Evolutionary conservation across 2,888 invertebrate genomes (phyloP).

Genomic region (Xestia c-nigrum): DNA sequence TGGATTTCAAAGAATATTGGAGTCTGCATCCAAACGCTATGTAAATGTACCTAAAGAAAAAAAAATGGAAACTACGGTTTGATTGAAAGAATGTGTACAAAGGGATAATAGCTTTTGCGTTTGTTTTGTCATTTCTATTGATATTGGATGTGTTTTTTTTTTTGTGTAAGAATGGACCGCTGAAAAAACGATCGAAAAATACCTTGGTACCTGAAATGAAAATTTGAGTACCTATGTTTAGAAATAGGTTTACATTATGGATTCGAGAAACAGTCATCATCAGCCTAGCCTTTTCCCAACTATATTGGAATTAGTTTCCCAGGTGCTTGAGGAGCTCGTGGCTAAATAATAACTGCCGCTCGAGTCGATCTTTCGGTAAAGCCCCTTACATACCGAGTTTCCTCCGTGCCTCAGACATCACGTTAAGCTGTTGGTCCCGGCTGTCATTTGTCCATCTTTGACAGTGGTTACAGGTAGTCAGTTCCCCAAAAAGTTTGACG

Average conservation of each 20-base stretch:
- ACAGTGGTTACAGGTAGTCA: no score
- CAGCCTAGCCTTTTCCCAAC: no score
- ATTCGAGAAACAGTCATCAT: not conserved
- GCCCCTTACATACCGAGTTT: no score
- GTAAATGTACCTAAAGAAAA: constrained; percentile 55
- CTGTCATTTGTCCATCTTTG: no score
- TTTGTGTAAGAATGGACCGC: constrained; percentile 7
- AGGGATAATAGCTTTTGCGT: constrained; percentile 49
- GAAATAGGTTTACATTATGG: not conserved
- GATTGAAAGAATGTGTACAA: constrained; percentile 57
- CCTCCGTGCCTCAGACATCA: no score
- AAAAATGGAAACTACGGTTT: constrained; percentile 50
- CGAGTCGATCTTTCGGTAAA: no score
- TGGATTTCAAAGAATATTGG: constrained; percentile 66
- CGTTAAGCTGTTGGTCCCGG: no score
- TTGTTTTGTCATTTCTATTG: constrained; percentile 36
- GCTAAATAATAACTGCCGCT: no score
- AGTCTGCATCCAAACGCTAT: constrained; percentile 56
- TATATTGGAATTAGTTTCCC: no score
- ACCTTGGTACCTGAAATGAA: not conserved
- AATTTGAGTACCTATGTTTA: not conserved
- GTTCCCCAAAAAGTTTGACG: no score
- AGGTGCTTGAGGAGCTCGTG: no score
- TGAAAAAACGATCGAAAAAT: constrained; percentile 2
- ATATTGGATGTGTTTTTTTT: constrained; percentile 26